These are phyloP conservation scores for Litoditis marina DNA, from an alignment of 2,888 invertebrate genomes.

Conservation along the genomic window DNA sequence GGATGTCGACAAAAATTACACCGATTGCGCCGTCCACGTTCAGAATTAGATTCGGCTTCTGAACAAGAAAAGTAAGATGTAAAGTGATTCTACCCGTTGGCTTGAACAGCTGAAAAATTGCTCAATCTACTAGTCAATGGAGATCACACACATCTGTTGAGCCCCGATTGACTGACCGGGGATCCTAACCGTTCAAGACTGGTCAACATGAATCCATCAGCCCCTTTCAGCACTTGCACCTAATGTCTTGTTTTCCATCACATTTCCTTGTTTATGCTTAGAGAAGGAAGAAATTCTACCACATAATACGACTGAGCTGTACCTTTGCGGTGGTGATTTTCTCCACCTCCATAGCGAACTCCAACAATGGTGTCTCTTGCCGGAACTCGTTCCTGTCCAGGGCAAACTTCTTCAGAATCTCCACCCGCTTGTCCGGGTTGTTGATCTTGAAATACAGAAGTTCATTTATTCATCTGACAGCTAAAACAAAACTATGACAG, in stretches of 20 bases:
- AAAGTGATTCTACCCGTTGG: background rate
- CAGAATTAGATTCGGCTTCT: slow-evolving; percentile 96
- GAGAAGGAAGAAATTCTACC: background rate
- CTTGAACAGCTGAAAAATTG: background rate
- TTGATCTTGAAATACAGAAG: slow-evolving; percentile 72
- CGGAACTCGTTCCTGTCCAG: slow-evolving; percentile 75
- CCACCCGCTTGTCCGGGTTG: slow-evolving; percentile 96
- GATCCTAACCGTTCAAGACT: too few species aligned
- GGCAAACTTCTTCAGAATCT: slow-evolving; percentile 88
- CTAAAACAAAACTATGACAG: background rate
- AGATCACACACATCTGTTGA: too few species aligned
- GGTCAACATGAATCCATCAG: too few species aligned
- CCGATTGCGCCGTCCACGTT: slow-evolving; percentile 99
- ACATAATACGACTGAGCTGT: slow-evolving; percentile 6
- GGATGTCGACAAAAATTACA: slow-evolving; percentile 91
- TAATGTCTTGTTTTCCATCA: too few species aligned
- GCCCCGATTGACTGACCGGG: too few species aligned
- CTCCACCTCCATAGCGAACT: slow-evolving; percentile 94
- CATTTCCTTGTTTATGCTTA: too few species aligned
- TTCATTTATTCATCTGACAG: background rate
- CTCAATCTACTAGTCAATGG: too few species aligned
- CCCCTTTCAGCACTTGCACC: too few species aligned
- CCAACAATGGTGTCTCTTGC: slow-evolving; percentile 85
- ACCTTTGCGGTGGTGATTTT: slow-evolving; percentile 94
- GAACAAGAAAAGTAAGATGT: slow-evolving; percentile 23